Evolutionary conservation across 2,797 vertebrate genomes (phyloP), one percentile per base, ranked within the genome.

Genomic region (Lepus oiostolus): DNA sequence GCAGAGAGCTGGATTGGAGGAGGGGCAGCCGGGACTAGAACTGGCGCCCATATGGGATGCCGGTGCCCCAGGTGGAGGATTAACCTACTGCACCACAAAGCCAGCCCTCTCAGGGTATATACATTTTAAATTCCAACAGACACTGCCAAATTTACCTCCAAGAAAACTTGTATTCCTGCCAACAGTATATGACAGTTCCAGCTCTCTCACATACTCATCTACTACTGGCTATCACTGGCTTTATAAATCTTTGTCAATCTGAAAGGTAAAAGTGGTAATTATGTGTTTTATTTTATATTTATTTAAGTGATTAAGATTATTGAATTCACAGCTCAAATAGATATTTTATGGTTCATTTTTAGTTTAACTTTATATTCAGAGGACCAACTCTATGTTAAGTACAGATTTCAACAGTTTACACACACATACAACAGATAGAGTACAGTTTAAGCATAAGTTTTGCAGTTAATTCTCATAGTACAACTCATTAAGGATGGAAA

Each of bases 71-170:
- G 54, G 14, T 21, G 6, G 19, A 21, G 19, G 19, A 1, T 58
- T 58, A 16, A 58, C 14, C 54, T 58, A 21, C 54, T 58, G 13
- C 14, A 7, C 54, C 54, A 58, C 54, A 16, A 16, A 16, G 13
- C 54, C 54, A 58, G 54, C 4, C 54, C 54, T 47, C 42, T 47
- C 54, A 58, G 19, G 54, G 13, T 52, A 96, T 0, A 13, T 5
- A 79, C 42, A 89, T 80, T 95, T 80, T 77, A 88, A 83, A 91
- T 75, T 86, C 60, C 72, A 94, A 87, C 3, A 84, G 47, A 80
- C 24, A 92, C 0, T 42, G 32, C 21, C 65, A 88, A 85, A 92
- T 92, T 85, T 87, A 81, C 9, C 70, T 80, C 89, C 60, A 94
- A 52, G 74, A 79, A 93, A 88, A 71, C 26, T 65, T 77, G 90